Evolutionary conservation across 2,113 vertebrate genomes (phyloP).

Genomic region (Phrynosoma blainvillii): DNA sequence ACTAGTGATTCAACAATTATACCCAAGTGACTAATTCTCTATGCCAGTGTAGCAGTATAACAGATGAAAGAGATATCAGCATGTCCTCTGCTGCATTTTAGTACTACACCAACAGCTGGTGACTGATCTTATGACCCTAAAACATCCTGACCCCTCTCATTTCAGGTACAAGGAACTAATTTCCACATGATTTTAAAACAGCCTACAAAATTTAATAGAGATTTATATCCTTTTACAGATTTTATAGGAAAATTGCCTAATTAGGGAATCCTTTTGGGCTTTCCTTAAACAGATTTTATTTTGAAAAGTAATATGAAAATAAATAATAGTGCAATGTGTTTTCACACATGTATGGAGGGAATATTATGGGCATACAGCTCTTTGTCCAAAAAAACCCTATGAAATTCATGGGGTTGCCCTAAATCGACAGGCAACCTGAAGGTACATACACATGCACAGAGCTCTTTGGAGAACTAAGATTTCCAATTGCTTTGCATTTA

Average conservation of each 20-base stretch:
- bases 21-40: not conserved
- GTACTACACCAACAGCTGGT: not conserved
- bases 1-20: not conserved
- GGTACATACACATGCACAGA: not conserved
- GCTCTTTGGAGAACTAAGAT: not conserved
- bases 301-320: slow-evolving; percentile 1
- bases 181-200: not conserved
- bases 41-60: not conserved
- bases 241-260: not conserved
- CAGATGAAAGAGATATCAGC: not conserved
- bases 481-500: not conserved
- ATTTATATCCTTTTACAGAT: not conserved
- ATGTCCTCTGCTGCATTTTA: not conserved
- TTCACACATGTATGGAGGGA: not conserved
- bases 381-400: too few relatives aligned
- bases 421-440: too few relatives aligned
- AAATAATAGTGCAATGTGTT: not conserved
- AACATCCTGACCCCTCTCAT: not conserved
- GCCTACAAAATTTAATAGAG: not conserved
- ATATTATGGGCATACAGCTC: too few relatives aligned
- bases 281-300: not conserved
- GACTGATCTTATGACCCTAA: not conserved
- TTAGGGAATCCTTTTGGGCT: not conserved
- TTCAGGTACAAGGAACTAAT: not conserved
- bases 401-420: too few relatives aligned